Evolutionary conservation across 1,140 invertebrate species (phyloP).

Genomic region (Zophobas atratus): DNA sequence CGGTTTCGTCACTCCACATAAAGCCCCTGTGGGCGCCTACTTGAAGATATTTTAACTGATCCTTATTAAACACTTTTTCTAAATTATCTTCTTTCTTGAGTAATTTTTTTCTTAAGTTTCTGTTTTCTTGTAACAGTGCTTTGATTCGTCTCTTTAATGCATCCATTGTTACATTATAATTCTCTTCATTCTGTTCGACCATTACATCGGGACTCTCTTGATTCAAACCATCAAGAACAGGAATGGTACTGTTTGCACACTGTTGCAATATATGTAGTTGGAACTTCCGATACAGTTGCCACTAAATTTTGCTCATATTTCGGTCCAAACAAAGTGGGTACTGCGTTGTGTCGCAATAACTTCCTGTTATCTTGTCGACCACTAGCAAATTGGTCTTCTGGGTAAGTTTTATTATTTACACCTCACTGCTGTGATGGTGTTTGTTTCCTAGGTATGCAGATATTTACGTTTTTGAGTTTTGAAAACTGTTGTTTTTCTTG

Average conservation of each 20-base stretch:
- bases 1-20: neutral
- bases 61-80: slow-evolving; percentile 1
- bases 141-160: slow-evolving; percentile 10
- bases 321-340: neutral
- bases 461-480: too few species aligned
- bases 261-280: neutral
- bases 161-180: neutral
- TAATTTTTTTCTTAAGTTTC: slow-evolving; percentile 12
- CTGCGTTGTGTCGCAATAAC: neutral
- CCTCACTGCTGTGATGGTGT: too few species aligned
- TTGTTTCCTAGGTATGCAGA: too few species aligned
- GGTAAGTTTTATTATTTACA: too few species aligned
- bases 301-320: neutral
- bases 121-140: slow-evolving; percentile 7
- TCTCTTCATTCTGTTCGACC: neutral
- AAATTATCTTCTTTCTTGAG: neutral
- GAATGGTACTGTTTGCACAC: neutral
- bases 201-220: neutral
- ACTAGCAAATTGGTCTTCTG: neutral
- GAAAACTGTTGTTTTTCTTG: too few species aligned
- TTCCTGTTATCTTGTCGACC: neutral
- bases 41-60: slow-evolving; percentile 8
- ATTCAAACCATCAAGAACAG: neutral
- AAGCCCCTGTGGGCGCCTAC: neutral
- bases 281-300: neutral